Evolutionary conservation across 2,113 vertebrate genomes (phyloP).

Genomic region (Sceloporus undulatus): DNA sequence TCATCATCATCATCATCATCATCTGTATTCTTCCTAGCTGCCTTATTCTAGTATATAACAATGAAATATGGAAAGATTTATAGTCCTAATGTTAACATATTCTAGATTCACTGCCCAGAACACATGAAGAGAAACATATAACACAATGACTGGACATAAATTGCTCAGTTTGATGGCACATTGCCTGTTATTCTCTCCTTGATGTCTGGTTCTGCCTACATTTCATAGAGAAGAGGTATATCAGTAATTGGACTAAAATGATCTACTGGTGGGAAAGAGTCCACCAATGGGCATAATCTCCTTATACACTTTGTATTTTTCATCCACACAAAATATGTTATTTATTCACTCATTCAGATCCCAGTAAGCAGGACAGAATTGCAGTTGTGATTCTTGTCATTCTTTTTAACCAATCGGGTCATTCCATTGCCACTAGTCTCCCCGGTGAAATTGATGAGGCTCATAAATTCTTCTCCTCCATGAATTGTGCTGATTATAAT

Average conservation of each 20-base stretch:
- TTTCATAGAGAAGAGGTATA: neutral
- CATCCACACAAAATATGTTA: slow-evolving; percentile 32
- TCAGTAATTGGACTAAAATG: neutral
- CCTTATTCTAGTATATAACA: no score
- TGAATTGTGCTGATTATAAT: slow-evolving; percentile 55
- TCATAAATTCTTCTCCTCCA: slow-evolving; percentile 56
- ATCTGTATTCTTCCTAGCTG: no score
- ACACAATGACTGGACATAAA: neutral
- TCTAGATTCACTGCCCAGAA: no score
- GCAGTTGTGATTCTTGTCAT: slow-evolving; percentile 41
- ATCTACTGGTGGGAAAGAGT: neutral
- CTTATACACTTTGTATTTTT: slow-evolving; percentile 5
- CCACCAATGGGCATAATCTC: neutral
- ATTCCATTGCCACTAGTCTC: slow-evolving; percentile 37
- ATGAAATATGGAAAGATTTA: no score
- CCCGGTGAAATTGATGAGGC: slow-evolving; percentile 47
- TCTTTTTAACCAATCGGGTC: slow-evolving; percentile 40
- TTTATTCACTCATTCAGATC: slow-evolving; percentile 36
- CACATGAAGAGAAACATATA: neutral
- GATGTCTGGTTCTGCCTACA: neutral
- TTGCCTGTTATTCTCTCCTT: no score
- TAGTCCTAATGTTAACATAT: no score
- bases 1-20: no score
- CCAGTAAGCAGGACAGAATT: slow-evolving; percentile 36
- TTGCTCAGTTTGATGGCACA: neutral